Base-by-base conservation (phyloP, 2,113 vertebrate species). In the Ptilonorhynchus violaceus region DNA sequence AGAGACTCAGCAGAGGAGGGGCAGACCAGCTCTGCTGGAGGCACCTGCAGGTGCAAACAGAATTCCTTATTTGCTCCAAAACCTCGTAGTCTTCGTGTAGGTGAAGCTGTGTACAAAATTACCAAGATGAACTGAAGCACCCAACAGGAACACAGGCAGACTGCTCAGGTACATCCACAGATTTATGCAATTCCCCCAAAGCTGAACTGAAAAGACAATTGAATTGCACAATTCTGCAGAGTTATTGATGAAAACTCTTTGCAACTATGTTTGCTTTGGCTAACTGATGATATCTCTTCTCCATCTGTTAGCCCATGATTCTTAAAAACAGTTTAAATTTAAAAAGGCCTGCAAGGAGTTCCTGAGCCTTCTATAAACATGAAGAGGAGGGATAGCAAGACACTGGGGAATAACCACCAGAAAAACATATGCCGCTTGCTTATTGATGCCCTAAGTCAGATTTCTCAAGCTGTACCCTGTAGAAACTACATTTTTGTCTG, bases 281-380 rank as follows among this genome's bases (percentile, higher is more conserved):
- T 84, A 77, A 52, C 13, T 81, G 79, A 70, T 78, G 88, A 79
- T 60, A 72, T 73, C 64, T 80, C 68, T 68, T 77, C 41, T 67
- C 82, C 89, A 94, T 88, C 89, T 96, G 84, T 92, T 90, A 92
- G 76, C 35, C 59, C n/a, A 8, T 28, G 31, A n/a, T 67, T 77
- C 73, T 78, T 67, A 89, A 92, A 90, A 90, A 88, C 33, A 75
- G 41, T 68, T 74, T 17, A 46, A 41, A 77, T 83, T 92, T 53
- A 23, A 91, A 95, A 92, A 68, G 44, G 31, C 14, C 76, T 84
- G 72, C 22, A 88, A 93, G 60, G 56, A 88, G 88, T 88, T 77
- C 60, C 47, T 88, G 42, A 88, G 39, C 47, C 39, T 90, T 94
- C 56, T 64, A 7, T 2, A 85, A 60, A 70, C 28, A 30, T 39